Conservation (phyloP, 92 coral and sea anemone genomes). For the Heliopora coerulea region DNA sequence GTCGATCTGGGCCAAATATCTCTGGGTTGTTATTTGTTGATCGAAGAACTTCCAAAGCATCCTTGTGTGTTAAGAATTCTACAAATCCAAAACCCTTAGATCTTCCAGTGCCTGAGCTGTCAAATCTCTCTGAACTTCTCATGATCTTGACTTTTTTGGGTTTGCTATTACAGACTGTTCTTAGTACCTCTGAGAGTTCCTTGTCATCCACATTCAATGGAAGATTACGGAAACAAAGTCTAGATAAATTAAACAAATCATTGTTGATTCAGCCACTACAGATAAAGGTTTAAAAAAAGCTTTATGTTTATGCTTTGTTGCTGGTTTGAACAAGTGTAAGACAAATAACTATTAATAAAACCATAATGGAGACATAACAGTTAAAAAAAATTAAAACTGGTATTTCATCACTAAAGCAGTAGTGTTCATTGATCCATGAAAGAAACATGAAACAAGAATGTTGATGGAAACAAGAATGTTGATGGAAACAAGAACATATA, state of each 20-base stretch:
- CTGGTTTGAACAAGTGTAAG: too few relatives aligned
- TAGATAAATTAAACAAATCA: constrained; percentile 10
- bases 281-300: too few relatives aligned
- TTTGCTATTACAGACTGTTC: constrained; percentile 51
- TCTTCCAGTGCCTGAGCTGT: constrained; percentile 76
- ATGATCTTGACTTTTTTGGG: constrained; percentile 63
- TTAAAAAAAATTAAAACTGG: too few relatives aligned
- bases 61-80: constrained; percentile 77
- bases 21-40: constrained; percentile 87
- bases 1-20: constrained; percentile 79
- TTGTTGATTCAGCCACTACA: too few relatives aligned
- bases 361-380: too few relatives aligned
- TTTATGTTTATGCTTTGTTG: too few relatives aligned
- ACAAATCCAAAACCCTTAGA: constrained; percentile 88
- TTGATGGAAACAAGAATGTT: too few relatives aligned
- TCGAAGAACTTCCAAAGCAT: constrained; percentile 78
- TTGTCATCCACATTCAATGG: constrained; percentile 70
- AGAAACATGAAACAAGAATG: too few relatives aligned
- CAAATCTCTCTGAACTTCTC: constrained; percentile 82
- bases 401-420: too few relatives aligned
- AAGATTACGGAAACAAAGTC: constrained; percentile 90
- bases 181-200: constrained; percentile 61
- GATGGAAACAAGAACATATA: too few relatives aligned
- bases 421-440: too few relatives aligned
- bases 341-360: too few relatives aligned